Percentiles rank a stretch among this genome's conserved stretches.
phyloP scores from a whole-genome alignment of 2,797 vertebrate species.

The Adelosebastes latens region DNA sequence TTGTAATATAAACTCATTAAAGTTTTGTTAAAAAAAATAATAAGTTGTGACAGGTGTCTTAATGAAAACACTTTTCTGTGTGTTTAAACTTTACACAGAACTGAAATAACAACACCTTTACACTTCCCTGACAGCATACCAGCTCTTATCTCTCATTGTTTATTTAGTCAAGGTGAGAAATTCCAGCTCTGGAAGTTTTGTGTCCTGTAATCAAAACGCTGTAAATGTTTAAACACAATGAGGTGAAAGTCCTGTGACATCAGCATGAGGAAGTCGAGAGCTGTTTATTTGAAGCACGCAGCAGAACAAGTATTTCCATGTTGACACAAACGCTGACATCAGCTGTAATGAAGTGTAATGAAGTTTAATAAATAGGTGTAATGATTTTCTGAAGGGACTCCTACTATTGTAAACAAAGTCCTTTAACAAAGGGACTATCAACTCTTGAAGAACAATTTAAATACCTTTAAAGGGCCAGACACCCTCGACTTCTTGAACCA shows the following conservation, averaged over 20 bases:
- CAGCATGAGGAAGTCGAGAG: slow-evolving; percentile 19
- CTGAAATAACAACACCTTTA: neutral
- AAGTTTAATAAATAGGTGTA: neutral
- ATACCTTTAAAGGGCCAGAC: neutral
- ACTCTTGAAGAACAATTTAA: neutral
- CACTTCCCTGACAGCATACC: neutral
- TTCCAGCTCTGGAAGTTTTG: slow-evolving; percentile 27
- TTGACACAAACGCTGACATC: neutral
- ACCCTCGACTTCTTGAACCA: neutral
- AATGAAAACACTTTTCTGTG: neutral
- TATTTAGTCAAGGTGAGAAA: neutral
- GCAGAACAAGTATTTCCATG: slow-evolving; percentile 23
- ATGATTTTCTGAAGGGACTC: neutral
- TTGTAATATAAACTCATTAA: slow-evolving; percentile 5
- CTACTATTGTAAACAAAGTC: neutral
- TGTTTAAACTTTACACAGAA: too few relatives aligned
- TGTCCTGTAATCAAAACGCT: neutral
- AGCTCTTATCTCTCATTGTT: slow-evolving; percentile 6
- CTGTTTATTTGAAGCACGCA: neutral
- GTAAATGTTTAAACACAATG: neutral
- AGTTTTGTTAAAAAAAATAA: neutral
- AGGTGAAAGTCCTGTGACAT: slow-evolving; percentile 11
- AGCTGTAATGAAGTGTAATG: neutral
- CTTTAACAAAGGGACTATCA: neutral
- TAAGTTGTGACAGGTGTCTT: neutral